Base-by-base conservation (phyloP, 2,888 invertebrate species). In the Dendrolimus pini region DNA sequence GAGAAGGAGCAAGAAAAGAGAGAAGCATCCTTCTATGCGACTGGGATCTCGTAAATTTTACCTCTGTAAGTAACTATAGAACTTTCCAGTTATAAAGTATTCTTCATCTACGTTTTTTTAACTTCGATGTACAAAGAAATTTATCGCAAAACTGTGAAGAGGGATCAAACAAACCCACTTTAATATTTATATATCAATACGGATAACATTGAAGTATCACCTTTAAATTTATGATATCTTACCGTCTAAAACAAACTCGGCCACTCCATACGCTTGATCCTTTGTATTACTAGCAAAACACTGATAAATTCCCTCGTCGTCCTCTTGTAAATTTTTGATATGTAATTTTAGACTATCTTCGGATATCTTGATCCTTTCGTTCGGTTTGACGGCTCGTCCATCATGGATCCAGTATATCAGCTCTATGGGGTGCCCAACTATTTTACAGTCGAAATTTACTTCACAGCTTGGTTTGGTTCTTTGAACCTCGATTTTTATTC, bases 291-390 rank as follows among this genome's bases (percentile, higher is more conserved):
- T 94, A 7, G 95, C 96, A 69, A 97, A 94, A 80, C 98, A 98
- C 75, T 98, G 98, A 84, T 97, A 98, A 93, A 97, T 95, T 54
- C 98, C 98, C 60, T 95, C 94, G 82, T 98, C 97, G 60, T 95
- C 95, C 68, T 95, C 94, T 66, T 94, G 94, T 56, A 97, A 87
- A 62, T 93, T 93, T 69, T 92, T 93, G 70, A 95, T 93, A 76
- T 93, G 92, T 82, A 93, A 77, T 69, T 89, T 86, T 78, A 78
- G 79, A 54, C 85, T 82, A 63, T 89, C 89, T 59, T 82, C 81
- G 55, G 91, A 85, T 72, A 93, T 81, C 81, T 92, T 91, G 58
- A 93, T 82, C 64, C 93, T 91, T 67, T 92, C 93, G 69, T 91
- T 93, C 57, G 92, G 82, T 60, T 92, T 89, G 59, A 95, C 83